Percentiles rank a stretch among this genome's conserved stretches.
Evolutionary conservation across 2,888 invertebrate genomes (phyloP).

Genomic region (Tetramorium bicarinatum): DNA sequence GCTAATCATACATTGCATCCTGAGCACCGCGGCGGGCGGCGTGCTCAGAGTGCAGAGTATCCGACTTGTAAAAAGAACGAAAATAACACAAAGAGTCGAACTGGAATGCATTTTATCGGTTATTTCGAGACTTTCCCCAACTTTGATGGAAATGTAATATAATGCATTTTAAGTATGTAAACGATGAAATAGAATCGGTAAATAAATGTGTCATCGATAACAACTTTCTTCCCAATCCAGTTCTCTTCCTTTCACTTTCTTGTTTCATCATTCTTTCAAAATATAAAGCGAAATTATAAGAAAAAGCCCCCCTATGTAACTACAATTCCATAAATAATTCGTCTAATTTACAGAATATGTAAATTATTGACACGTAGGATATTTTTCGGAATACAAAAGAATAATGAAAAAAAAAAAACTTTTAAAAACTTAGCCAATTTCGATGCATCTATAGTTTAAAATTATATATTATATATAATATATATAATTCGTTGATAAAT

Average conservation of each 20-base stretch:
- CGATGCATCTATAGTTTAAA: constrained; percentile 32
- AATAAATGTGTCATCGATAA: constrained; percentile 69
- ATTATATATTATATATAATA: too few species aligned
- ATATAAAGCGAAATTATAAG: neutral
- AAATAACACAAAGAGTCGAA: constrained; percentile 14
- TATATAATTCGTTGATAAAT: too few species aligned
- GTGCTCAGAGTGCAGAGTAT: neutral
- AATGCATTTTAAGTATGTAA: constrained; percentile 66
- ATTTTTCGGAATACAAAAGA: neutral
- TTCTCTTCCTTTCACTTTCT: neutral
- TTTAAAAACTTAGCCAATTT: constrained; percentile 33
- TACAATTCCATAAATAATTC: constrained; percentile 57
- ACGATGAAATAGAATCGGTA: constrained; percentile 66
- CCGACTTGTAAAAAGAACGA: neutral
- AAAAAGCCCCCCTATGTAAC: neutral
- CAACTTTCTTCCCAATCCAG: constrained; percentile 2
- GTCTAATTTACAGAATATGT: constrained; percentile 62
- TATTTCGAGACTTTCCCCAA: constrained; percentile 54
- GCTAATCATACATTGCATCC: neutral
- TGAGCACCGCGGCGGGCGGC: neutral
- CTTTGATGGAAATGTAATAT: constrained; percentile 66
- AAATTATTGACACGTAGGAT: constrained; percentile 47
- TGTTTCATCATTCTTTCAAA: constrained; percentile 13
- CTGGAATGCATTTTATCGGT: constrained; percentile 62
- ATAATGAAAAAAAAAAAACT: constrained; percentile 28